Percentiles rank a stretch among this genome's conserved stretches.
These are phyloP conservation scores for Urocyon cinereoargenteus DNA, from an alignment of 2,797 vertebrate genomes.

Conservation along the genomic window DNA sequence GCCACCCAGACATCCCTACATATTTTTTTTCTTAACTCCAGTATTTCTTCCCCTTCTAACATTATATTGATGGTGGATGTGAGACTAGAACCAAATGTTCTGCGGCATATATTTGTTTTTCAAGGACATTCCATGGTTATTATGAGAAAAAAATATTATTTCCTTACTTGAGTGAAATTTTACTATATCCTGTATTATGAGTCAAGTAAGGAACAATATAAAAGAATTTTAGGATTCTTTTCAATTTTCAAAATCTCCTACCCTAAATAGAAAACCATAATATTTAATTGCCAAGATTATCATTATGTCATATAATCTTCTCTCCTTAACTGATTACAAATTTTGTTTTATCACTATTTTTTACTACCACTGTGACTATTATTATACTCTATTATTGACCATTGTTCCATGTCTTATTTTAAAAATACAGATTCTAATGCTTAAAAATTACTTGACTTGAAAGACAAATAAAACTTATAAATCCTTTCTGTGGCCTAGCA, in stretches of 20 bases:
- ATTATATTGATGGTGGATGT: not conserved
- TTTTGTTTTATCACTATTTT: constrained; percentile 8
- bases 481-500: not conserved
- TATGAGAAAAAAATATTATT: not conserved
- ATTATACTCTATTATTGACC: not conserved
- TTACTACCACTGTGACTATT: not conserved
- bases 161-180: not conserved
- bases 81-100: not conserved
- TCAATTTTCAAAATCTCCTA: not conserved
- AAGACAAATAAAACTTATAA: not conserved
- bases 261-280: not conserved
- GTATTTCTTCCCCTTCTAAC: not conserved
- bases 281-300: constrained; percentile 8
- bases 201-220: not conserved
- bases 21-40: not conserved
- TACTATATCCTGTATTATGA: not conserved
- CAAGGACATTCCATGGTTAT: not conserved
- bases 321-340: constrained; percentile 30
- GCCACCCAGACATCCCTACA: too few relatives aligned
- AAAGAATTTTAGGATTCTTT: not conserved
- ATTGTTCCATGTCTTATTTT: not conserved
- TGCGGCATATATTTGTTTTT: not conserved
- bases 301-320: not conserved
- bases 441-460: not conserved
- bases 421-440: not conserved